phyloP scores from a whole-genome alignment of 2,113 vertebrate species.

The Melanerpes formicivorus region DNA sequence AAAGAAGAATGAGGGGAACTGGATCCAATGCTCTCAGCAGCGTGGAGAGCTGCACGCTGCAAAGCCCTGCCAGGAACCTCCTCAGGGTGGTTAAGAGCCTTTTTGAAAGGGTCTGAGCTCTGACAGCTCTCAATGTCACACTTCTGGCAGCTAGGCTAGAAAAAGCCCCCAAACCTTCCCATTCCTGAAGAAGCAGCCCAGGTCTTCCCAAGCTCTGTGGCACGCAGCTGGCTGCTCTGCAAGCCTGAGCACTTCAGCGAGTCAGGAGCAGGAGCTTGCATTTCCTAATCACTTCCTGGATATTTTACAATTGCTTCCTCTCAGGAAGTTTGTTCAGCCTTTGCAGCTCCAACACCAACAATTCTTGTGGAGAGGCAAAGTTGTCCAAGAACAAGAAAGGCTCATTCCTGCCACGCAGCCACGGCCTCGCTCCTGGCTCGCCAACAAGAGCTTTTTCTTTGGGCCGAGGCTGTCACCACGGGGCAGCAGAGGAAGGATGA shows the following conservation, averaged over 20 bases:
- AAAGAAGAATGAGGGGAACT: neutral
- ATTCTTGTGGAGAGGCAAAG: conserved; percentile 43
- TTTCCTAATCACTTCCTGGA: conserved; percentile 82
- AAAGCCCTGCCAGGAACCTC: neutral
- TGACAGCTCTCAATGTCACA: neutral
- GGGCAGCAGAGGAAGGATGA: neutral
- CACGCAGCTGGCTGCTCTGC: neutral
- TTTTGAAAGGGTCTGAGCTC: neutral
- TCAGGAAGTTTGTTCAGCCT: conserved; percentile 76
- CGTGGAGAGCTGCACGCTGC: rapidly evolving
- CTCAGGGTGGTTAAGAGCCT: rapidly evolving
- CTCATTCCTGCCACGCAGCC: conserved; percentile 9
- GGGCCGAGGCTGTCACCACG: neutral
- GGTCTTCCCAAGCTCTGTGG: neutral
- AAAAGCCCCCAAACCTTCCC: neutral
- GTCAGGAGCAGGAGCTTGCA: conserved; percentile 42
- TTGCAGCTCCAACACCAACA: conserved; percentile 78
- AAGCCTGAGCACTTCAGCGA: conserved; percentile 3
- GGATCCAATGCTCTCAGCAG: neutral
- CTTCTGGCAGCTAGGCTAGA: neutral
- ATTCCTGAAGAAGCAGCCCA: neutral
- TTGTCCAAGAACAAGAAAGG: conserved; percentile 56
- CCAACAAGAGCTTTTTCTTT: conserved; percentile 29
- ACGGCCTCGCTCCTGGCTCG: conserved; percentile 2
- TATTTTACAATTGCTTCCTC: conserved; percentile 81